Evolutionary conservation across 2,113 vertebrate species (phyloP).

Genomic region (Apaloderma vittatum): DNA sequence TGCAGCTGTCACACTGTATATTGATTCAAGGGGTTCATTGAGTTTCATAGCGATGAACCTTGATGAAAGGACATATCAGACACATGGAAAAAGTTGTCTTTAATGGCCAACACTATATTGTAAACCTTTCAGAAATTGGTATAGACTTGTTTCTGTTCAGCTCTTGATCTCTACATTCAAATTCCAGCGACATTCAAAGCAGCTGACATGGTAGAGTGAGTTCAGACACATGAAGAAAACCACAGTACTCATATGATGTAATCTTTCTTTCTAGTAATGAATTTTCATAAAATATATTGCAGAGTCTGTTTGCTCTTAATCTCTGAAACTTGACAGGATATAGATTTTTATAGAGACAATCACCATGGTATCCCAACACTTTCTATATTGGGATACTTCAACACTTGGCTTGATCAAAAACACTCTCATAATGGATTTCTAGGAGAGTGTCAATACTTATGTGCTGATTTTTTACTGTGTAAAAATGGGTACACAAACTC

Average conservation of each 20-base stretch:
- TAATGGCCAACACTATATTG: not conserved
- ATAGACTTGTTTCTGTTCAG: not conserved
- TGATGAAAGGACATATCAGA: not conserved
- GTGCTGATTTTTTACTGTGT: not conserved
- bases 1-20: not conserved
- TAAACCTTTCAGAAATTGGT: not conserved
- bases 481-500: not conserved
- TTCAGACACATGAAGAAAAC: not conserved
- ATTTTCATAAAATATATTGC: not conserved
- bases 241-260: not conserved
- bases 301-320: not conserved
- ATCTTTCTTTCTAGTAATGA: not conserved
- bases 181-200: not conserved
- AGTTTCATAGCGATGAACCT: not conserved
- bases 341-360: conserved; percentile 50
- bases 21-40: not conserved
- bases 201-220: not conserved
- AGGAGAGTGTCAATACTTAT: not conserved
- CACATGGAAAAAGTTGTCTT: not conserved
- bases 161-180: not conserved
- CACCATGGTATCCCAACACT: conserved; percentile 32
- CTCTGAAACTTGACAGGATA: conserved; percentile 12
- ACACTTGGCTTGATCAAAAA: conserved; percentile 27
- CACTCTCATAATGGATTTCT: not conserved
- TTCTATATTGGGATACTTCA: conserved; percentile 28